Base-by-base conservation (phyloP, 64 coral and sea anemone genomes). In the Hydrozoanthus tunicans region DNA sequence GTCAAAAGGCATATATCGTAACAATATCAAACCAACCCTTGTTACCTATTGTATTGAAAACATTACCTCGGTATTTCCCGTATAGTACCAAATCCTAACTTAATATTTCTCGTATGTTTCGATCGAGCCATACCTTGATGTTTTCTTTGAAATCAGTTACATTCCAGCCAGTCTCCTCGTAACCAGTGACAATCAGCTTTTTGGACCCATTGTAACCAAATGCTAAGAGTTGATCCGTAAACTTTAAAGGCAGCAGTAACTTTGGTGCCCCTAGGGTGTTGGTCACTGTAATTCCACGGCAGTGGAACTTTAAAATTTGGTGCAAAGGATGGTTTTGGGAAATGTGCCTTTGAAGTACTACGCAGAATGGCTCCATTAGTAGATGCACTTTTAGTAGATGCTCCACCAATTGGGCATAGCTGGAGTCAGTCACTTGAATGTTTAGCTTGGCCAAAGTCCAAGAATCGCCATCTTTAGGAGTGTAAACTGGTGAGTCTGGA, bases 381-480 rank as follows among this genome's bases (percentile, higher is more conserved):
- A 43, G 32, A 43, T 43, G 32, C 32, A 43, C 32, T 43, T 43
- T 43, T 43, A 43, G 32, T 43, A 43, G 32, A 43, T 43, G 32
- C 32, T 91, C 53, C 13, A 52, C 62, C 4, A 94, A 68, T 76
- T 94, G 93, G 24, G 53, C 32, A 53, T 85, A 62, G 13, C 80
- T 80, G 10, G 59, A 11, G 53, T 94, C 93, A 9, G 93, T 61
- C 91, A 91, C 3, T 43, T 43, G 32, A 43, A 43, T 2, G 32
- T 43, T 43, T 43, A 43, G 32, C 32, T 43, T 43, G 32, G 93
- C 89, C 4, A 94, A 13, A 15, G 65, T 78, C 93, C 93, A 94
- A 59, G 74, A 77, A 73, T 69, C 93, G 1, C 89, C 93, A 80
- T 94, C 93, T 17, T 79, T 78, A 10, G 89, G 93, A 60, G 89